Evolutionary conservation across 2,888 invertebrate species (phyloP).

Genomic region (Cordilura impudica): DNA sequence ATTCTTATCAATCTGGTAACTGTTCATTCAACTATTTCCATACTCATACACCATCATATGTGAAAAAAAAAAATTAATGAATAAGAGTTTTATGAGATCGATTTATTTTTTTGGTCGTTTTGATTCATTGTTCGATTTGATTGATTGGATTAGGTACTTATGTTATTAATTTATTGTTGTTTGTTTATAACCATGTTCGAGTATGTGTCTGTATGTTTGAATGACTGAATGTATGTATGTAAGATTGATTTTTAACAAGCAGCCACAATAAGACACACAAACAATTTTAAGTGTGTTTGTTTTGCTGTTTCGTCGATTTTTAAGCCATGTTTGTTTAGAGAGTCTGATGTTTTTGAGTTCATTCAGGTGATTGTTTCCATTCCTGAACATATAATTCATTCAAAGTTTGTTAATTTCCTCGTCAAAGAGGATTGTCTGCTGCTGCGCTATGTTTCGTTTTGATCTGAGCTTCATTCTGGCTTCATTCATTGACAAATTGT

Average conservation of each 20-base stretch:
- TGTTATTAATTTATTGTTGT: conserved; percentile 73
- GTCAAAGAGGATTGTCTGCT: conserved; percentile 38
- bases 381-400: conserved; percentile 7
- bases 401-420: not conserved
- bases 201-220: not conserved
- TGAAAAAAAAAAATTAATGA: conserved; percentile 42
- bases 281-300: not conserved
- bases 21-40: not conserved
- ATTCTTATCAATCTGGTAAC: not conserved
- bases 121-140: conserved; percentile 72
- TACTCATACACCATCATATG: not conserved
- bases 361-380: not conserved
- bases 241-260: not conserved
- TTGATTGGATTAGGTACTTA: conserved; percentile 76
- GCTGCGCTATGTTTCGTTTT: not conserved
- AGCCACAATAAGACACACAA: not conserved
- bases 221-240: not conserved
- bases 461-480: not conserved
- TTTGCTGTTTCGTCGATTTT: conserved; percentile 1
- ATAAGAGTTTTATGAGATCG: conserved; percentile 26
- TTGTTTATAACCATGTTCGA: conserved; percentile 7
- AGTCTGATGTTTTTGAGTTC: conserved; percentile 17
- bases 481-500: conserved; percentile 42
- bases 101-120: conserved; percentile 27
- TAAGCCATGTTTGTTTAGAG: conserved; percentile 23